These are phyloP conservation scores for Chauna torquata DNA, from an alignment of 2,113 vertebrate genomes.

Conservation along the genomic window DNA sequence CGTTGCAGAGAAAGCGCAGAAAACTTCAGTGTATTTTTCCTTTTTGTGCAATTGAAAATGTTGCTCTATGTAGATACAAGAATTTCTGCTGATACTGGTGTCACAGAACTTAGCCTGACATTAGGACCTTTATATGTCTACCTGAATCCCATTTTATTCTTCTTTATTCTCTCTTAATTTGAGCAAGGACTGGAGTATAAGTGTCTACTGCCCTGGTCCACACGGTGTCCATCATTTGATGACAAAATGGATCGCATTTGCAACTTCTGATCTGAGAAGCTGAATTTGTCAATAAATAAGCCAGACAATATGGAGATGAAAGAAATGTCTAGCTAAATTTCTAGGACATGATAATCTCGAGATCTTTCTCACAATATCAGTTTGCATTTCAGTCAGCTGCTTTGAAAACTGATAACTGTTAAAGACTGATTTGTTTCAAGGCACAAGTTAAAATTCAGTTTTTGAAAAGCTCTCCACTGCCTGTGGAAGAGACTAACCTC, in stretches of 20 bases:
- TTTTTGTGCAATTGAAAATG: not conserved
- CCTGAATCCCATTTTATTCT: not conserved
- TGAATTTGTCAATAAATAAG: not conserved
- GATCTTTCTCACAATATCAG: not conserved
- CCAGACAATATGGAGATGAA: not conserved
- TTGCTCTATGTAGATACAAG: not conserved
- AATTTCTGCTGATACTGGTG: not conserved
- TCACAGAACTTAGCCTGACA: not conserved
- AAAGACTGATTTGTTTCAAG: not conserved
- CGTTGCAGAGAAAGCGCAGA: not conserved
- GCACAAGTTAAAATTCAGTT: not conserved
- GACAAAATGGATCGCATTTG: not conserved
- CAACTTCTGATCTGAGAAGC: not conserved
- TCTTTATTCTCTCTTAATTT: not conserved
- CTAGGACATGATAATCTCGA: not conserved
- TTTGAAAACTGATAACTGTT: not conserved
- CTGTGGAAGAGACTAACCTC: not conserved
- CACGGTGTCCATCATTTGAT: not conserved
- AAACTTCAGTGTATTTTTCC: not conserved
- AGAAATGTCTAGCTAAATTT: not conserved
- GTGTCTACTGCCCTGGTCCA: not conserved
- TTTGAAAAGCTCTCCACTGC: not conserved
- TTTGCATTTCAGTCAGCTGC: not conserved
- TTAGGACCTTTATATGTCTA: not conserved
- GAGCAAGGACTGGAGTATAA: not conserved